phyloP scores from a whole-genome alignment of 2,113 vertebrate species.

The Steatornis caripensis region DNA sequence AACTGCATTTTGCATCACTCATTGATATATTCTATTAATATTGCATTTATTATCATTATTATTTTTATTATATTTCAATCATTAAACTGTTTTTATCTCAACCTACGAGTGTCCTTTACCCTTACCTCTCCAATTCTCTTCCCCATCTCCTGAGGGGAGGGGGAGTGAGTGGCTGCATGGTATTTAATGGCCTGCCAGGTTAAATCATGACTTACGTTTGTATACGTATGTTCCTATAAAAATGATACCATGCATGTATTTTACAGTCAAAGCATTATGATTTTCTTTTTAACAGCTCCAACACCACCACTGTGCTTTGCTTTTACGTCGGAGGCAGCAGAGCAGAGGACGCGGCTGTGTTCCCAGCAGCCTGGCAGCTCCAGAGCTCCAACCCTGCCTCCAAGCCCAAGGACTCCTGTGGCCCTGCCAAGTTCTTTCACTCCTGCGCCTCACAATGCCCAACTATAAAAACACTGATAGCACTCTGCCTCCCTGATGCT shows the following conservation, averaged over 20 bases:
- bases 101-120: too few species aligned
- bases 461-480: not conserved
- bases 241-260: rapidly evolving
- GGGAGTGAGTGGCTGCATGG: too few species aligned
- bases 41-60: too few species aligned
- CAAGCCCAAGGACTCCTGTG: not conserved
- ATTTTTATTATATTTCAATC: too few species aligned
- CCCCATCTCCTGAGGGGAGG: too few species aligned
- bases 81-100: too few species aligned
- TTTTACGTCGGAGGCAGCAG: not conserved
- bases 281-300: not conserved
- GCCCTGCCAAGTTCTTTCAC: not conserved
- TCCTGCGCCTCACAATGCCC: not conserved
- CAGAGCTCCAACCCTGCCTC: not conserved
- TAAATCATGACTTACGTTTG: too few species aligned
- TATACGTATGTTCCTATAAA: not conserved
- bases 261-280: rapidly evolving
- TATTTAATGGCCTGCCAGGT: too few species aligned
- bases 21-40: too few species aligned
- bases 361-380: not conserved
- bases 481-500: not conserved
- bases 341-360: not conserved
- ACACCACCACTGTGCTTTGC: rapidly evolving
- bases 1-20: too few species aligned
- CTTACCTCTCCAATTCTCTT: too few species aligned